Evolutionary conservation across 1,140 invertebrate genomes (phyloP).

Genomic region (Sweltsa coloradensis): DNA sequence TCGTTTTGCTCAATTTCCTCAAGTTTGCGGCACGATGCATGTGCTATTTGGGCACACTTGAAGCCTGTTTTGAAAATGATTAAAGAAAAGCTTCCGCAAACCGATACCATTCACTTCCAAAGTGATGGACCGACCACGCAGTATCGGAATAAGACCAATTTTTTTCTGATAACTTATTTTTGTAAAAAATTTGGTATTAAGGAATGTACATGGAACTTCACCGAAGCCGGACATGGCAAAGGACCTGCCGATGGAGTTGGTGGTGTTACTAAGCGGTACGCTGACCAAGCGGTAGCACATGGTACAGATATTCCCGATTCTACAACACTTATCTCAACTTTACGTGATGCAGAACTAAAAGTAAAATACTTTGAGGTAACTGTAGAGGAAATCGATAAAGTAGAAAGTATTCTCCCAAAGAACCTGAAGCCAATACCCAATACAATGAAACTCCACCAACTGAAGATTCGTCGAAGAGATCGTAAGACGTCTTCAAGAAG

Average conservation of each 20-base stretch:
- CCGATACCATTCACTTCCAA: constrained; percentile 17
- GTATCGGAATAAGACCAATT: constrained; percentile 15
- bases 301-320: constrained; percentile 15
- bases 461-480: no score
- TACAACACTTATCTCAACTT: no score
- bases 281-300: constrained; percentile 14
- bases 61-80: constrained; percentile 16
- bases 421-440: no score
- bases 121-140: constrained; percentile 18
- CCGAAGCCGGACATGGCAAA: constrained; percentile 20
- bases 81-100: constrained; percentile 3
- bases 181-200: constrained; percentile 6
- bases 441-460: no score
- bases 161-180: constrained; percentile 14
- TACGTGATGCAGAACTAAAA: no score
- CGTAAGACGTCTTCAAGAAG: no score
- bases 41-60: constrained; percentile 19
- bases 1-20: constrained; percentile 19
- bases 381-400: no score
- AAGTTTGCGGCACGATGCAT: constrained; percentile 12
- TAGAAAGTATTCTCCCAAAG: no score
- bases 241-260: constrained; percentile 19
- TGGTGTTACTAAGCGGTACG: constrained; percentile 16
- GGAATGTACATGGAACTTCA: constrained; percentile 15
- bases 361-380: no score